Evolutionary conservation across 2,113 vertebrate species (phyloP).

Genomic region (Notothenia coriiceps): DNA sequence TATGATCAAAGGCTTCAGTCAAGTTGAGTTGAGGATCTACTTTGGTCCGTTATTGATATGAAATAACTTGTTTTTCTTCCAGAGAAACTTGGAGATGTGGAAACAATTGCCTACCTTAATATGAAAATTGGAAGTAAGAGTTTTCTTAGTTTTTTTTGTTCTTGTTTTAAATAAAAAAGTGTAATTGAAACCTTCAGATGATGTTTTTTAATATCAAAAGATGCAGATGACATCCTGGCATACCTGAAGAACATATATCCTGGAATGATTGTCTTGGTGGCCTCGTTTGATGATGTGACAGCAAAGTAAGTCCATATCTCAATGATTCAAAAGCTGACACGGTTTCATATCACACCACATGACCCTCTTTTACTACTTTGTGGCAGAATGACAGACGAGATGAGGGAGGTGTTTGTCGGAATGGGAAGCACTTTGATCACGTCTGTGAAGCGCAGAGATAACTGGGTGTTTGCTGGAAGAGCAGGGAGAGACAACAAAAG

Average conservation of each 20-base stretch:
- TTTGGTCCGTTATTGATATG: background rate
- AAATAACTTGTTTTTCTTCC: background rate
- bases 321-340: conserved; percentile 9
- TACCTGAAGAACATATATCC: conserved; percentile 82
- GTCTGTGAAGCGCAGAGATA: conserved; percentile 86
- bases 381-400: conserved; percentile 86
- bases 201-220: conserved; percentile 55
- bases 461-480: conserved; percentile 91
- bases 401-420: conserved; percentile 72
- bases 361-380: conserved; percentile 14
- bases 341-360: conserved; percentile 5
- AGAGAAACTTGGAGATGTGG: conserved; percentile 57
- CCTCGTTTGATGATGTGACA: conserved; percentile 88
- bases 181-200: background rate
- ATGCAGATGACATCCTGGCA: conserved; percentile 57
- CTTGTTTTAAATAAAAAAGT: conserved; percentile 9
- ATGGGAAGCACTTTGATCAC: conserved; percentile 86
- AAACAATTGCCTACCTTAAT: conserved; percentile 74
- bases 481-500: conserved; percentile 78
- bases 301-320: conserved; percentile 84
- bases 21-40: background rate
- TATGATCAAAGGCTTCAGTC: background rate
- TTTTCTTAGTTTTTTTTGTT: background rate
- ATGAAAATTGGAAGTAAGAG: conserved; percentile 84
- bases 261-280: conserved; percentile 83